These are phyloP conservation scores for Pogonophryne albipinna DNA, from an alignment of 2,797 vertebrate species.

Conservation along the genomic window DNA sequence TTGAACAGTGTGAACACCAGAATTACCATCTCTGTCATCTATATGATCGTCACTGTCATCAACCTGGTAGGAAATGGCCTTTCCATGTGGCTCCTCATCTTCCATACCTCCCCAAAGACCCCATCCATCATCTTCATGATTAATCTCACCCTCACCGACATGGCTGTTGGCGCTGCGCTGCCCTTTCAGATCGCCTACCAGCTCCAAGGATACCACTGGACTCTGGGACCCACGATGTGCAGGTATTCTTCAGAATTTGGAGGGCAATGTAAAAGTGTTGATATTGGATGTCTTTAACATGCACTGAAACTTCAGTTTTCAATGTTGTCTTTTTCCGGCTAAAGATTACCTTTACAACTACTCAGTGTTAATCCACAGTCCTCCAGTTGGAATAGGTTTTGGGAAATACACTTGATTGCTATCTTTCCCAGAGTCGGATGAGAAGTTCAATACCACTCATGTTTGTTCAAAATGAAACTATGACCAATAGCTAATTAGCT, in stretches of 20 bases:
- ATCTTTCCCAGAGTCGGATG: neutral
- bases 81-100: constrained; percentile 91
- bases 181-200: constrained; percentile 94
- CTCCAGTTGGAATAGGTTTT: neutral
- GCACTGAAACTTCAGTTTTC: too few species aligned
- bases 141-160: constrained; percentile 92
- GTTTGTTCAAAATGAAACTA: neutral
- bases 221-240: constrained; percentile 85
- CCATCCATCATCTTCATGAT: constrained; percentile 95
- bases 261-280: neutral
- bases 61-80: constrained; percentile 91
- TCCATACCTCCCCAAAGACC: constrained; percentile 88
- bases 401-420: neutral
- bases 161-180: constrained; percentile 87
- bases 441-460: neutral
- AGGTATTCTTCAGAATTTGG: constrained; percentile 65
- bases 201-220: constrained; percentile 87
- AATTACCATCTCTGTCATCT: constrained; percentile 83
- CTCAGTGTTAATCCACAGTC: neutral
- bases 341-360: neutral
- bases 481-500: neutral
- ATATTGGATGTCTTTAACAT: too few species aligned
- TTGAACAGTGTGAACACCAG: constrained; percentile 78
- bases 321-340: too few species aligned
- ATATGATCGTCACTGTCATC: constrained; percentile 84